Conservation (phyloP, 1,140 invertebrate genomes). For the Oncopeltus fasciatus region DNA sequence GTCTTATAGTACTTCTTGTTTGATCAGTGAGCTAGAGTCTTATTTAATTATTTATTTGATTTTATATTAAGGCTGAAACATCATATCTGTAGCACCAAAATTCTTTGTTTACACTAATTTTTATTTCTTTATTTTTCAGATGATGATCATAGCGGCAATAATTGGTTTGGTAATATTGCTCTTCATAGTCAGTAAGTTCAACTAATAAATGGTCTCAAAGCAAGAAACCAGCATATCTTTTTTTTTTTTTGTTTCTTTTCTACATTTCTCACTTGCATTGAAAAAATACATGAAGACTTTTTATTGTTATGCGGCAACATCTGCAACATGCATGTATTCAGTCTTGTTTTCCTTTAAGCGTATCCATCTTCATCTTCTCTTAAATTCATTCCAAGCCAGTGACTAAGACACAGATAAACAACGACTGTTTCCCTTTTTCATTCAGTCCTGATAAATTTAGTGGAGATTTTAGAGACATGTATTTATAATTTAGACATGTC, state of each 20-base stretch:
- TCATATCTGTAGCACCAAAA: too few species aligned
- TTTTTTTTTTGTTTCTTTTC: neutral
- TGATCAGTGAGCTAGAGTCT: too few species aligned
- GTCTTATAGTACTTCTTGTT: too few species aligned
- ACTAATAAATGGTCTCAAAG: slow-evolving; percentile 17
- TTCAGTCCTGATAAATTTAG: too few species aligned
- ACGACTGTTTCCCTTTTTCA: too few species aligned
- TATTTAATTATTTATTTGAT: too few species aligned
- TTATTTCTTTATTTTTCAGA: slow-evolving; percentile 33
- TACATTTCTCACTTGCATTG: slow-evolving; percentile 3
- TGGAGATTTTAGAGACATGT: too few species aligned
- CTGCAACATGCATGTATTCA: neutral
- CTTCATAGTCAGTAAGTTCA: slow-evolving; percentile 59
- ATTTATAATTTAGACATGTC: too few species aligned
- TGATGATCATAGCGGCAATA: slow-evolving; percentile 84
- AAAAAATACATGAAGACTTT: neutral
- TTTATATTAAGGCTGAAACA: too few species aligned
- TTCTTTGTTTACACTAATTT: neutral
- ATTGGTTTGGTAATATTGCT: slow-evolving; percentile 69
- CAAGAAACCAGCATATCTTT: neutral
- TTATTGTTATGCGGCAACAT: neutral
- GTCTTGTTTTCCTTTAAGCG: neutral
- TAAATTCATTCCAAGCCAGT: too few species aligned
- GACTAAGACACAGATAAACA: too few species aligned
- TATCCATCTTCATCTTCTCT: neutral